phyloP scores from a whole-genome alignment of 1,140 invertebrate species.

The Kradibia gibbosae region DNA sequence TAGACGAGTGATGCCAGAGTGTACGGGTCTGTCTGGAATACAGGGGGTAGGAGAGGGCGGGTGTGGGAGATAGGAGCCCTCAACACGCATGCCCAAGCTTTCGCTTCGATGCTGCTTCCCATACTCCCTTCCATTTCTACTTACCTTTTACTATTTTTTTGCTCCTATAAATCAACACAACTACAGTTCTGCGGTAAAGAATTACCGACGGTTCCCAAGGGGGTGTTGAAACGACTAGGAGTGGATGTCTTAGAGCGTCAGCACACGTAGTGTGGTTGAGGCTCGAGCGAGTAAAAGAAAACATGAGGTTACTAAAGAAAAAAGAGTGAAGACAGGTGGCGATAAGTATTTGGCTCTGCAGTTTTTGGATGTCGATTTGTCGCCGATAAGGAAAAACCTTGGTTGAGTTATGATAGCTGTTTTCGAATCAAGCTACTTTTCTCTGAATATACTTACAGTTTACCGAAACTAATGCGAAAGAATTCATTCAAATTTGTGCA shows the following conservation, averaged over 20 bases:
- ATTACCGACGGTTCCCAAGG: constrained; percentile 13
- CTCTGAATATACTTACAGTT: too few species aligned
- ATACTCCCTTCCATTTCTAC: constrained; percentile 40
- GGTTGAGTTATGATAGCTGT: neutral
- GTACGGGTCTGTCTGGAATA: too few species aligned
- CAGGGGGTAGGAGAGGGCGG: neutral
- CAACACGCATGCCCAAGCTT: constrained; percentile 49
- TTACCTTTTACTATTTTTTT: constrained; percentile 51
- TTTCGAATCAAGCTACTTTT: neutral
- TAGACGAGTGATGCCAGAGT: constrained; percentile 48
- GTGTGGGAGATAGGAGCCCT: constrained; percentile 50
- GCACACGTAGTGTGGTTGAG: constrained; percentile 60
- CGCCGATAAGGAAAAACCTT: neutral
- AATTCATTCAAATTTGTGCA: too few species aligned
- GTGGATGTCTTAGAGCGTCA: constrained; percentile 50
- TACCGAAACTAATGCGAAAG: too few species aligned
- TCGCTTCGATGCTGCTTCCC: constrained; percentile 39
- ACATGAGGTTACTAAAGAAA: constrained; percentile 32
- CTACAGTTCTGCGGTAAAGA: neutral
- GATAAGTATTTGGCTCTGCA: neutral
- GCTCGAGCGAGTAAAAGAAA: constrained; percentile 60
- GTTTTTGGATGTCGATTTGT: neutral
- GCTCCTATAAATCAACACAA: constrained; percentile 35
- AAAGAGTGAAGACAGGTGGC: neutral
- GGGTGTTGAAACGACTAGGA: constrained; percentile 47